Conservation (phyloP, 2,113 vertebrate genomes). For the Empidonax alnorum region DNA sequence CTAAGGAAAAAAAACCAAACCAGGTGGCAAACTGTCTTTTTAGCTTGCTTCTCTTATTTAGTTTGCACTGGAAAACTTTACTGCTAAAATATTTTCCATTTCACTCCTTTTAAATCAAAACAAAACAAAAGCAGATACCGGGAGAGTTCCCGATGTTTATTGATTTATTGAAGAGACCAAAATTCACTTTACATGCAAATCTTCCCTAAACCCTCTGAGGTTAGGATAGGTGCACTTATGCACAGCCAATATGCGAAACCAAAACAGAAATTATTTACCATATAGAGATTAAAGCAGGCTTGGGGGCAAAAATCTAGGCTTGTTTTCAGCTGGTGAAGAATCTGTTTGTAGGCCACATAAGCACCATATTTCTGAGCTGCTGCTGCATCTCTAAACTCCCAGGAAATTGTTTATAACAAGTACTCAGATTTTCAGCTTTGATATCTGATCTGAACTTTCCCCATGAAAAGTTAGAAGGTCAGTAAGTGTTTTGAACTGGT, state of each 20-base stretch:
- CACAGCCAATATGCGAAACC: not conserved
- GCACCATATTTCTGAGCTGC: not conserved
- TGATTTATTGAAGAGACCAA: not conserved
- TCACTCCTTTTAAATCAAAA: not conserved
- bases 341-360: not conserved
- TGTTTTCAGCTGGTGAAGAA: slow-evolving; percentile 7
- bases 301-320: not conserved
- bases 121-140: not conserved
- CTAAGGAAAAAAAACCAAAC: not conserved
- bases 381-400: not conserved
- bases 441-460: not conserved
- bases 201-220: not conserved
- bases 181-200: slow-evolving; percentile 4
- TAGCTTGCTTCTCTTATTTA: not conserved
- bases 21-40: not conserved
- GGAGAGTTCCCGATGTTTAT: not conserved
- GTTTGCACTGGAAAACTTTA: not conserved
- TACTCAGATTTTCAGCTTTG: not conserved
- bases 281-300: not conserved
- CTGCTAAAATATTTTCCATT: not conserved
- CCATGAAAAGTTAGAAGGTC: not conserved
- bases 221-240: not conserved
- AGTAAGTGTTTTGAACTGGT: not conserved
- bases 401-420: not conserved
- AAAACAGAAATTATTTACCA: not conserved